Percentiles rank a stretch among this genome's conserved stretches.
These are phyloP conservation scores for Macrostomum cliftonense DNA, from an alignment of 2,888 invertebrate genomes.

Conservation along the genomic window DNA sequence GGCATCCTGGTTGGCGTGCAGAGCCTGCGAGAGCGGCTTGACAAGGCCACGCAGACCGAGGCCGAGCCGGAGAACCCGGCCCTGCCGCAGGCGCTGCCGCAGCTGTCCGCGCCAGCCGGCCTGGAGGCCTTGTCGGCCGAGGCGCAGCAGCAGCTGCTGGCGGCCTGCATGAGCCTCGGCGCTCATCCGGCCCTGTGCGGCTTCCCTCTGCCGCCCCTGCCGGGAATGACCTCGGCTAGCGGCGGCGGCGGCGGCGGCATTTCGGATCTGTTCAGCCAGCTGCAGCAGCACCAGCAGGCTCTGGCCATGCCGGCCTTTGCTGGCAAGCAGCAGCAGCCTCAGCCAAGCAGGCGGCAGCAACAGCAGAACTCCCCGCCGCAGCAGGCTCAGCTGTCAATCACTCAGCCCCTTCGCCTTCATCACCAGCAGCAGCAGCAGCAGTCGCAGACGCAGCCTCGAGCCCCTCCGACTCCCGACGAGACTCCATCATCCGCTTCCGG, in stretches of 20 bases:
- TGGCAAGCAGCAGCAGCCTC: neutral
- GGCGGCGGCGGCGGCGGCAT: neutral
- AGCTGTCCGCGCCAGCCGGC: neutral
- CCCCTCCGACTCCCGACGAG: neutral
- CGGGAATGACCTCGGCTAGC: neutral
- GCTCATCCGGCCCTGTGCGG: neutral
- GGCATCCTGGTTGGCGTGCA: conserved; percentile 3
- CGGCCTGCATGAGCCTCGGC: conserved; percentile 1
- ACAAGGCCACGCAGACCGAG: neutral
- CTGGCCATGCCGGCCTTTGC: neutral
- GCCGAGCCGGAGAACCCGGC: neutral
- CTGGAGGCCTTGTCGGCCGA: neutral
- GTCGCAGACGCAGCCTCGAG: neutral
- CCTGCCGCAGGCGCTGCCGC: neutral
- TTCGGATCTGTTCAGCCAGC: neutral
- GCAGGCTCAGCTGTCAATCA: too few relatives aligned
- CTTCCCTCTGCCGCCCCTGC: neutral
- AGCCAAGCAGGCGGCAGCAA: too few relatives aligned
- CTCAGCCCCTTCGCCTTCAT: too few relatives aligned
- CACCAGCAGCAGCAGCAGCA: neutral
- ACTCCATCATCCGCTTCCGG: neutral
- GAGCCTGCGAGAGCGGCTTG: neutral
- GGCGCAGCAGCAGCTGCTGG: neutral
- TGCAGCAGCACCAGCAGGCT: neutral
- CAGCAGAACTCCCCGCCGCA: too few relatives aligned